Conservation (phyloP, 2,888 invertebrate species). For the Coecobrya sp. region DNA sequence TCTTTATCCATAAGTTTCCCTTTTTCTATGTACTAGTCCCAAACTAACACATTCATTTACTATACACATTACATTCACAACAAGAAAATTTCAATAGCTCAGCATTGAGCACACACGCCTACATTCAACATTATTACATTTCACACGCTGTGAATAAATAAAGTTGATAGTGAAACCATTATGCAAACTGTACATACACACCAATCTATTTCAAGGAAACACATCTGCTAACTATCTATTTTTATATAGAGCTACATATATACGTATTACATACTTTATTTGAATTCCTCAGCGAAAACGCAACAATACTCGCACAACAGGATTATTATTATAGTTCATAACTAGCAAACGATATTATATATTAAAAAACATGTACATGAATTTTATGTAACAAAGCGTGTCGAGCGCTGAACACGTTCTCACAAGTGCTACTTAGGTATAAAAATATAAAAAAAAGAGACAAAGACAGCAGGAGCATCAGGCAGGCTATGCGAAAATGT, state of each 20-base stretch:
- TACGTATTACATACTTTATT: not conserved
- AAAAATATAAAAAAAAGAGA: not conserved
- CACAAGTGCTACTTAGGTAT: not conserved
- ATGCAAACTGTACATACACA: slow-evolving; percentile 30
- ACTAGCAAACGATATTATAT: too few species aligned
- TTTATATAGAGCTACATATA: too few species aligned
- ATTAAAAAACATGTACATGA: too few species aligned
- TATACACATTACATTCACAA: not conserved
- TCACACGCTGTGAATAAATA: slow-evolving; percentile 46
- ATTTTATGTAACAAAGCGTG: too few species aligned
- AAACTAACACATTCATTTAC: not conserved
- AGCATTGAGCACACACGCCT: not conserved
- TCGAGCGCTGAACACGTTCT: not conserved
- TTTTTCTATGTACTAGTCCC: not conserved
- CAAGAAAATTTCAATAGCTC: slow-evolving; percentile 1
- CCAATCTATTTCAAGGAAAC: not conserved
- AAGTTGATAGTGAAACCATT: slow-evolving; percentile 50
- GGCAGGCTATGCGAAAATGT: not conserved
- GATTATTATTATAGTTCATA: not conserved
- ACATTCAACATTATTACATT: slow-evolving; percentile 28
- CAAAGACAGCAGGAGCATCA: not conserved
- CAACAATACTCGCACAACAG: not conserved
- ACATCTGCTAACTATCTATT: not conserved
- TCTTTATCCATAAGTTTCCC: too few species aligned
- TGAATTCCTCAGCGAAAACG: not conserved